Evolutionary conservation across 2,113 vertebrate genomes (phyloP), one percentile per base, ranked within the genome.

Genomic region (Microtus montanus): DNA sequence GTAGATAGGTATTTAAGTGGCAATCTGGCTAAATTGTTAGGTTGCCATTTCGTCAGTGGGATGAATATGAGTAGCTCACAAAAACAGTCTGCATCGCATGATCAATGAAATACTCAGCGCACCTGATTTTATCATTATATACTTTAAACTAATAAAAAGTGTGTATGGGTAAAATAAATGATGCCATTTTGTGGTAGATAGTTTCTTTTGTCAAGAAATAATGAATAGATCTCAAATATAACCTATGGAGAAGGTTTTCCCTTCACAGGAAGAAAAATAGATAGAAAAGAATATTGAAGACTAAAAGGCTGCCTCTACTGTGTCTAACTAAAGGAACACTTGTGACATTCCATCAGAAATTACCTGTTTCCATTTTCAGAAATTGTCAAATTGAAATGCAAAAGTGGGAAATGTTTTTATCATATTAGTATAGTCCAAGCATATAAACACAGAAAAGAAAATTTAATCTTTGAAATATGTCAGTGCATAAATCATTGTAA

Each of bases 111-210:
- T 89, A 74, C 87, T 10, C 94, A 98, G 93, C 97, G 58, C 96
- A 91, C 96, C 97, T 97, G 97, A 97, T 98, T 98, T 98, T 98
- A 97, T 97, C 85, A 92, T 98, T 98, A 98, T 98, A 96, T 92
- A 98, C 93, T 98, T 98, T 96, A 92, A 93, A 95, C 91, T 97
- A 98, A 97, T 98, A 98, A 97, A 97, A 98, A 98, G 97, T 87
- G 98, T 95, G 97, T 97, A 74, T 80, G 79, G 93, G 97, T 94
- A 92, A 98, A 97, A 96, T 78, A 96, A 98, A 96, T 95, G 96
- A 95, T 90, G 28, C 49, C 79, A 13, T 73, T 97, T 94, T 85
- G 24, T 83, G 73, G 28, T 24, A 98, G 44, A 97, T 84, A 90
- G 13, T 79, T 33, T 41, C 97, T 89, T 47, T 70, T 96, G 8